Evolutionary conservation across 2,113 vertebrate species (phyloP).

Genomic region (Chaetura pelagica): DNA sequence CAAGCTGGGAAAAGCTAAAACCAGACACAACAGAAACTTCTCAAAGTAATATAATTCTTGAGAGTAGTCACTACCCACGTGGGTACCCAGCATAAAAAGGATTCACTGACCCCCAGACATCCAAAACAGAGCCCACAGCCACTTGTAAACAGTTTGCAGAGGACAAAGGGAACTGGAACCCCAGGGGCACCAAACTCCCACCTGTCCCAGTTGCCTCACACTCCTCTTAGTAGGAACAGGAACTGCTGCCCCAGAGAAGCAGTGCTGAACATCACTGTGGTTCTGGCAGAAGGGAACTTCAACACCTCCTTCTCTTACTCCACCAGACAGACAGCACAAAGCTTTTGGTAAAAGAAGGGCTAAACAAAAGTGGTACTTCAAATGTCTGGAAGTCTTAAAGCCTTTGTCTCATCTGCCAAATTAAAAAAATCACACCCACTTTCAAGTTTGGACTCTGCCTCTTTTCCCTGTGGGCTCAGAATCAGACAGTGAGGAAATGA

Average conservation of each 20-base stretch:
- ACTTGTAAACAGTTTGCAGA: not conserved
- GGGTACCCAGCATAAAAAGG: conserved; percentile 43
- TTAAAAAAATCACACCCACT: not conserved
- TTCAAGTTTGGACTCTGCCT: not conserved
- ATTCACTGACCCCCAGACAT: conserved; percentile 15
- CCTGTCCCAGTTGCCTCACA: not conserved
- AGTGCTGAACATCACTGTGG: not conserved
- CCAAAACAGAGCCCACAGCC: conserved; percentile 22
- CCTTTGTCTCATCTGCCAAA: not conserved
- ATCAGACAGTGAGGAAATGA: conserved; percentile 32
- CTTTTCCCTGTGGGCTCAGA: conserved; percentile 34
- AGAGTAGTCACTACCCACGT: not conserved
- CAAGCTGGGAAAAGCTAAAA: not conserved
- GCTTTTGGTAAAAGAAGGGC: not conserved
- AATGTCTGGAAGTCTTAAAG: not conserved
- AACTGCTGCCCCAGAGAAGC: not conserved
- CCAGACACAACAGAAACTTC: not conserved
- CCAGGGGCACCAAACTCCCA: not conserved
- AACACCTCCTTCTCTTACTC: not conserved
- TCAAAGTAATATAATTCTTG: not conserved
- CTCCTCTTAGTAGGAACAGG: not conserved
- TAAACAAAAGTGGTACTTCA: not conserved
- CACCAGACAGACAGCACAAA: not conserved
- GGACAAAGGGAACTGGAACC: not conserved
- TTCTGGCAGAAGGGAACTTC: not conserved